A percentile compares a stretch with the other conserved stretches of the same genome.
Evolutionary conservation across 1,140 invertebrate species (phyloP).

Genomic region (Harpegnathos saltator): DNA sequence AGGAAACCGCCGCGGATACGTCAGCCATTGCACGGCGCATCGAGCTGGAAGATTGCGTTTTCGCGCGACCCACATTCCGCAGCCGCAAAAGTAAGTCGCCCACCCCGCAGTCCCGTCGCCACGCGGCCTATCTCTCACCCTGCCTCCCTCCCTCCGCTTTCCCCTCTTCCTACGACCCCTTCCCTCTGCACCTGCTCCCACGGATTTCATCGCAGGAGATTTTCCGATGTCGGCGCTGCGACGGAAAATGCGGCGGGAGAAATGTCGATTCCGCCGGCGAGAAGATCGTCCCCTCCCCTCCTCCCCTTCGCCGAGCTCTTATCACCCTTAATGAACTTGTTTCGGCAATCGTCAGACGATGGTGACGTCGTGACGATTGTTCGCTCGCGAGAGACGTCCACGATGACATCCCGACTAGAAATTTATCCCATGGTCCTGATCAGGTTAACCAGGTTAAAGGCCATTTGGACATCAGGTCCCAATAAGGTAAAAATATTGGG

Average conservation of each 20-base stretch:
- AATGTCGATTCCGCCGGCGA: conserved; percentile 17
- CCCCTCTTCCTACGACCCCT: conserved; percentile 19
- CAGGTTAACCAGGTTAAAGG: too few species aligned
- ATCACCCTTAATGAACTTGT: conserved; percentile 68
- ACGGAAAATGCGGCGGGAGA: conserved; percentile 41
- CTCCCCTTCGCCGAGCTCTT: conserved; percentile 39
- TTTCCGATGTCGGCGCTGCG: conserved; percentile 24
- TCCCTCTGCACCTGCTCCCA: neutral
- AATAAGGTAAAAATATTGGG: too few species aligned
- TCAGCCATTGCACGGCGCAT: conserved; percentile 51
- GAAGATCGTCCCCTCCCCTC: conserved; percentile 39
- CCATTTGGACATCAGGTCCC: too few species aligned
- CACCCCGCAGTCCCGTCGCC: neutral
- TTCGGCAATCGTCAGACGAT: conserved; percentile 42
- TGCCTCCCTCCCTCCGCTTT: too few species aligned
- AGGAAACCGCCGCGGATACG: conserved; percentile 36
- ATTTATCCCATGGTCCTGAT: too few species aligned
- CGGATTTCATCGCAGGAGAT: conserved; percentile 66
- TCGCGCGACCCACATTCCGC: conserved; percentile 45
- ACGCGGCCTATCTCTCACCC: too few species aligned
- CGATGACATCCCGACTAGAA: too few species aligned
- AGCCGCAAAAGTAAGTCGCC: conserved; percentile 53
- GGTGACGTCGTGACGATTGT: neutral
- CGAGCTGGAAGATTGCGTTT: conserved; percentile 56
- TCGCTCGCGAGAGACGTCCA: conserved; percentile 15